Percentiles rank a stretch among this genome's conserved stretches.
These are phyloP conservation scores for Lonchura striata DNA, from an alignment of 2,113 vertebrate species.

Conservation along the genomic window DNA sequence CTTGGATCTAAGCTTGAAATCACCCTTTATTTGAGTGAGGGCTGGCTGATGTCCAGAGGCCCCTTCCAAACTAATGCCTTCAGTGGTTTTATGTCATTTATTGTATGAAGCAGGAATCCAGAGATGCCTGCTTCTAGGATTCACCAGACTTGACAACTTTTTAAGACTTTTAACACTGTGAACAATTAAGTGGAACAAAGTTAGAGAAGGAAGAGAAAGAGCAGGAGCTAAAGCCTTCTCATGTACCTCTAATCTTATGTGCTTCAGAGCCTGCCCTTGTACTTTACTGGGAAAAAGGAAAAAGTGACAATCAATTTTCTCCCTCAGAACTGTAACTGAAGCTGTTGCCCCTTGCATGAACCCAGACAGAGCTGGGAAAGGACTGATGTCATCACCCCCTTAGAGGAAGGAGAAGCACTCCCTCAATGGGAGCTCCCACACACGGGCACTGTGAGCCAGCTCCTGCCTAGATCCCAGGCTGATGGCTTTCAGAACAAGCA, in stretches of 20 bases:
- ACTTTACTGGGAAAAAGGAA: constrained; percentile 8
- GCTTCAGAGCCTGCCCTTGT: not conserved
- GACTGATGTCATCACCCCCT: constrained; percentile 30
- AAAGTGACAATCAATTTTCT: constrained; percentile 35
- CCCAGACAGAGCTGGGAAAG: constrained; percentile 41
- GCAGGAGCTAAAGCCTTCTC: not conserved
- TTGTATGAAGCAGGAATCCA: not conserved
- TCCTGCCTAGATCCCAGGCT: not conserved
- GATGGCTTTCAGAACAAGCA: not conserved
- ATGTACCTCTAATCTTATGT: not conserved
- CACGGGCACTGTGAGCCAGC: not conserved
- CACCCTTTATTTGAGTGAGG: not conserved
- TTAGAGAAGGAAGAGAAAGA: not conserved
- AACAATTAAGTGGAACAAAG: not conserved
- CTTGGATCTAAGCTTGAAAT: not conserved
- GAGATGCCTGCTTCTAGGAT: not conserved
- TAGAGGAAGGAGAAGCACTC: not conserved
- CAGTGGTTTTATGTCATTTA: not conserved
- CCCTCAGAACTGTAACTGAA: not conserved
- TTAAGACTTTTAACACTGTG: not conserved
- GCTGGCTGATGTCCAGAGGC: not conserved
- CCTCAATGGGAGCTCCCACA: not conserved
- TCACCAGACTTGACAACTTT: not conserved
- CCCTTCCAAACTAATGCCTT: not conserved
- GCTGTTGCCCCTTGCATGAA: constrained; percentile 59